Evolutionary conservation across 2,888 invertebrate species (phyloP).

Genomic region (Hyalella azteca): DNA sequence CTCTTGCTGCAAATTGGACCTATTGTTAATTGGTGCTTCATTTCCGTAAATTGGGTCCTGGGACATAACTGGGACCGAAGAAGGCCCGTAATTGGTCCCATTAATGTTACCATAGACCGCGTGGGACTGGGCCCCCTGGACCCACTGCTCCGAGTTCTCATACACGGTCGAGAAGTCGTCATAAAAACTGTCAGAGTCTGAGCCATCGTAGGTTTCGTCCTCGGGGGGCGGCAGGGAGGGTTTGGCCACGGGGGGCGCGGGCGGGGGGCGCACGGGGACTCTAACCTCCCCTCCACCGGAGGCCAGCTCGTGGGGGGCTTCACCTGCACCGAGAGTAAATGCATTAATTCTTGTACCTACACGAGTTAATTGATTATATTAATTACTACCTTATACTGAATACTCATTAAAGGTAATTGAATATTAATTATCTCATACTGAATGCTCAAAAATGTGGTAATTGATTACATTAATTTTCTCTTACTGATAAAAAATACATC

Average conservation of each 20-base stretch:
- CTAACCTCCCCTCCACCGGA: slow-evolving; percentile 23
- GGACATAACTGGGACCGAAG: too few species aligned
- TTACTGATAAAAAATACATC: too few species aligned
- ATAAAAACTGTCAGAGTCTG: slow-evolving; percentile 13
- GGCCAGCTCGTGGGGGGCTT: not conserved
- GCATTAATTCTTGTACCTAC: too few species aligned
- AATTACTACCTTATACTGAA: too few species aligned
- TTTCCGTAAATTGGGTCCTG: not conserved
- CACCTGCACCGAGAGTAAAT: not conserved
- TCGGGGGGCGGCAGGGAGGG: not conserved
- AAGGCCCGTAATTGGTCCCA: too few species aligned
- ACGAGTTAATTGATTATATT: too few species aligned
- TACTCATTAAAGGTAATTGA: too few species aligned
- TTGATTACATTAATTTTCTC: too few species aligned
- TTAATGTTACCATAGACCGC: slow-evolving; percentile 12
- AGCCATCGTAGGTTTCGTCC: not conserved
- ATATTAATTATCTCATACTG: too few species aligned
- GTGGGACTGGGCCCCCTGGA: not conserved
- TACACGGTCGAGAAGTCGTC: slow-evolving; percentile 5
- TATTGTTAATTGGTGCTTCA: not conserved
- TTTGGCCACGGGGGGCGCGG: slow-evolving; percentile 42
- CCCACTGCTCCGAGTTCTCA: not conserved
- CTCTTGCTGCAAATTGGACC: not conserved
- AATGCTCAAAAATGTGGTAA: too few species aligned
- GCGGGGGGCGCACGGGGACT: slow-evolving; percentile 43